phyloP scores from a whole-genome alignment of 2,888 invertebrate species.

The Urechis unicinctus region DNA sequence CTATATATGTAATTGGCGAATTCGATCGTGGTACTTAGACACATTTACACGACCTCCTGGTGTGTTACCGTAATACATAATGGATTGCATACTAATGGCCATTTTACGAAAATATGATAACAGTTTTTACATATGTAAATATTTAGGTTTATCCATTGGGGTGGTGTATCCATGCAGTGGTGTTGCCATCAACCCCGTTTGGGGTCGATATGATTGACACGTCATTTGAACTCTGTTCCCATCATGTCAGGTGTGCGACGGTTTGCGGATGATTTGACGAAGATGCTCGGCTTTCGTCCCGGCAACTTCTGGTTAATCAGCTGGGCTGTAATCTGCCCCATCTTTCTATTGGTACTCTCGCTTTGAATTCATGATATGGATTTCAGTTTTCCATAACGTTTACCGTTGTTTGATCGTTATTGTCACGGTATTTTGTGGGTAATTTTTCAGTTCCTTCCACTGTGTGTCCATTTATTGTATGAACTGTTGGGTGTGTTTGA shows the following conservation, averaged over 20 bases:
- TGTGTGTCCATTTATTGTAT: neutral
- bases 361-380: neutral
- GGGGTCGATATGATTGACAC: neutral
- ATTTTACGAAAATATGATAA: no score
- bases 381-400: neutral
- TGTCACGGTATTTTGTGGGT: neutral
- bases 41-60: no score
- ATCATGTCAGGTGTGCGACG: constrained; percentile 12
- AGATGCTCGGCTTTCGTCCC: constrained; percentile 45
- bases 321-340: constrained; percentile 44
- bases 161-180: no score
- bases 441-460: neutral
- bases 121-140: no score
- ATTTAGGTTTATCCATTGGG: no score
- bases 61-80: neutral
- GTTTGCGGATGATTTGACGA: constrained; percentile 21
- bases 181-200: no score
- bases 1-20: neutral
- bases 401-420: neutral
- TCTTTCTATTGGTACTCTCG: constrained; percentile 37
- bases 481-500: neutral
- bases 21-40: neutral
- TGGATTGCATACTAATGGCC: no score
- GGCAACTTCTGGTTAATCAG: constrained; percentile 42
- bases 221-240: neutral